Base-by-base conservation (phyloP, 2,797 vertebrate genomes). In the Emydoidea blandingii region DNA sequence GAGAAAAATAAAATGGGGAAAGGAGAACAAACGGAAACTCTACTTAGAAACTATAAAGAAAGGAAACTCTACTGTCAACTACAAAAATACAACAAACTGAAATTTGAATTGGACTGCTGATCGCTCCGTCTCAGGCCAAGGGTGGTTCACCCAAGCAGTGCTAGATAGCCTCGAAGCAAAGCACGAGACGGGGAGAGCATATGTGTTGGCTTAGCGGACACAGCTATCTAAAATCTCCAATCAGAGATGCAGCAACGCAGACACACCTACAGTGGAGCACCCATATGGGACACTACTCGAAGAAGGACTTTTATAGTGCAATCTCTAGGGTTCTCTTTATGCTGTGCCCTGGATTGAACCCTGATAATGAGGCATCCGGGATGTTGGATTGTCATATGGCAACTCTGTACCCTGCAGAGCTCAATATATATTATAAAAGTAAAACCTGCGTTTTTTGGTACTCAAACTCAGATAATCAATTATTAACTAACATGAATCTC, bases 311-410 rank as follows among this genome's bases (percentile, higher is more conserved):
- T 62, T 16, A 62, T 8, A 62, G 15, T 34, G 31, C 59, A 62
- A 62, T 34, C 31, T 65, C 31, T 18, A 65, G 14, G 15, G 31
- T 65, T 14, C 59, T 65, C 31, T 65, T n/a, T 65, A 62, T 62
- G 14, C 31, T 62, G 59, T 62, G 6, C 3, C 25, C 59, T 34
- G 14, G 14, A 31, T 6, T 62, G 29, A 62, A 62, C 12, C 19
- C 21, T 0, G 0, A 11, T 37, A 54, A 2, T 0, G 0, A 68
- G 57, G 44, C 31, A 72, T 41, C 37, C 62, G 41, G 8, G 15
- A 0, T 91, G 53, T 52, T 0, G 23, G 25, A 56, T 56, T 56
- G 12, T 2, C 86, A 86, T 15, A n/a, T 1, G 44, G 56, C 50
- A 87, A 27, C 19, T 91, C 62, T 54, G 78, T 1, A 91, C 62